phyloP scores from a whole-genome alignment of 2,113 vertebrate species.

The Strix aluco region DNA sequence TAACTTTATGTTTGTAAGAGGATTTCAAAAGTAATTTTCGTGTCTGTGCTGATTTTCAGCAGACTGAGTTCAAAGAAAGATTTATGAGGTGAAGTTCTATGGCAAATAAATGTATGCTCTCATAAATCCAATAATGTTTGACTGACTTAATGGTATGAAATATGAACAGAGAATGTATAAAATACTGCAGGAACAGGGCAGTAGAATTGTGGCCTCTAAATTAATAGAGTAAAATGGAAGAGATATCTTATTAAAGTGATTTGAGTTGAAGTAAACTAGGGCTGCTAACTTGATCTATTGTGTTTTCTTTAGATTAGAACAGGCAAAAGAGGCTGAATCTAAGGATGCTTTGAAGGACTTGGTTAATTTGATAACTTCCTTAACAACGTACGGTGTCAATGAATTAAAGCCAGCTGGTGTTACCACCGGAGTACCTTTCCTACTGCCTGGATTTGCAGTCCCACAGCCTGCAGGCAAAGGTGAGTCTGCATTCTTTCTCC shows the following conservation, averaged over 20 bases:
- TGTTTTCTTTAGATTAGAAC: constrained; percentile 85
- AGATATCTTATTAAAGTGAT: not conserved
- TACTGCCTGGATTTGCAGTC: constrained; percentile 93
- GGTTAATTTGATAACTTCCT: constrained; percentile 93
- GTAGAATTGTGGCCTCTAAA: not conserved
- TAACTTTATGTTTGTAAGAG: not conserved
- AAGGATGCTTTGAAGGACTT: constrained; percentile 96
- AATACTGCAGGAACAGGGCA: not conserved
- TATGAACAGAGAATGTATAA: not conserved
- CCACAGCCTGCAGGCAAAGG: constrained; percentile 95
- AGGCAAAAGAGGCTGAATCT: constrained; percentile 94
- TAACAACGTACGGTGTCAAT: constrained; percentile 91
- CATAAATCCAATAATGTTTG: not conserved
- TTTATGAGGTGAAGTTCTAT: not conserved
- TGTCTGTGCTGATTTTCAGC: not conserved
- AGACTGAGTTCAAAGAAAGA: not conserved
- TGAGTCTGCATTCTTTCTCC: constrained; percentile 42
- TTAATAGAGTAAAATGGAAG: not conserved
- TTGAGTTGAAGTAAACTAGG: not conserved
- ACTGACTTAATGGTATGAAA: not conserved
- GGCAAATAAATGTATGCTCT: not conserved
- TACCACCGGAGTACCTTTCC: constrained; percentile 94
- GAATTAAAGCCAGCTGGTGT: constrained; percentile 93
- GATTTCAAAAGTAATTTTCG: not conserved
- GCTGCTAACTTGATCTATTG: not conserved